Evolutionary conservation across 2,113 vertebrate species (phyloP), one percentile per base, ranked within the genome.

Genomic region (Cricetomys ansorgei): DNA sequence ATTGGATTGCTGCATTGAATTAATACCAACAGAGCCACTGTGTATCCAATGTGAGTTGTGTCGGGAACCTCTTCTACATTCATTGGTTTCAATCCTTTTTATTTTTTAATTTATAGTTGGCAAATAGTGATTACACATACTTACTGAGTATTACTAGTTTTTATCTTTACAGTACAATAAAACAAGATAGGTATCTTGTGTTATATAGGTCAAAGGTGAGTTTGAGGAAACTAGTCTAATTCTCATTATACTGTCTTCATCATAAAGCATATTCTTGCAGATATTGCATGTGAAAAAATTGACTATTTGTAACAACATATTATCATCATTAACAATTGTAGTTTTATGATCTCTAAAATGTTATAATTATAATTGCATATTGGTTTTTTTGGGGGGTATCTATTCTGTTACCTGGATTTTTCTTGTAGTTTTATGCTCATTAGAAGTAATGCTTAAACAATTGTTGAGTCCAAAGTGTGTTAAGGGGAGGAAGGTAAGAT

Each of bases 221-320:
- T 19, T 45, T 6, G 29, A 3, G 79, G 25, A 81, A 88, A 57
- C 62, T 92, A 59, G 8, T 40, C 9, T 55, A 84, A 25, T 89
- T 89, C 7, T 87, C 76, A 85, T 69, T 83, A 70, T 92, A 69
- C 43, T 40, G 16, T 85, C 21, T 89, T 87, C 31, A 76, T 93
- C 12, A 16, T 77, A 55, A 73, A 67, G 10, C 88, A 70, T 83
- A 88, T n/a, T 89, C 62, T 94, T 57, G 43, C 37, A 85, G 92
- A 65, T 94, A 83, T 45, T 90, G 55, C 10, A 85, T 70, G 21
- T 90, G 1, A 12, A 90, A 29, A 19, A 70, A 4, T 75, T 10
- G 85, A 13, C 23, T 40, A 9, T 5, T 37, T 94, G 72, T 94
- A 96, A 89, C 6, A 53, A 91, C 40, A 89, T 9, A 3, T 88